Evolutionary conservation across 2,888 invertebrate species (phyloP).

Genomic region (Magallana nippona): DNA sequence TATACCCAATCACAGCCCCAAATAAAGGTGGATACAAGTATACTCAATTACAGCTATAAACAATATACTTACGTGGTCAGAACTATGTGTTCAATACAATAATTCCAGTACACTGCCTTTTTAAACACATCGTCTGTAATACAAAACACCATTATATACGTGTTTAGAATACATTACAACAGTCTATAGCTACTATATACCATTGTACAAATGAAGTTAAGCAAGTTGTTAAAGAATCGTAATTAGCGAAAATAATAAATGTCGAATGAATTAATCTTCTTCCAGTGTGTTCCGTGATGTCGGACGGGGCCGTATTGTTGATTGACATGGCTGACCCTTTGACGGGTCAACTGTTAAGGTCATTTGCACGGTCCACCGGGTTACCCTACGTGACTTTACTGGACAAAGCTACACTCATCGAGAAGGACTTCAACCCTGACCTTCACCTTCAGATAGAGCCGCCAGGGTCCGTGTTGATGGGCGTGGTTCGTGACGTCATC

Average conservation of each 20-base stretch:
- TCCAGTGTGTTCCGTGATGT: constrained; percentile 67
- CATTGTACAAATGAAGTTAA: no score
- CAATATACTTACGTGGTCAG: no score
- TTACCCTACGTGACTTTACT: constrained; percentile 70
- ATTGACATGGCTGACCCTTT: constrained; percentile 70
- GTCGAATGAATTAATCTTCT: neutral
- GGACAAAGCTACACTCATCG: constrained; percentile 59
- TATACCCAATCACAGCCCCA: neutral
- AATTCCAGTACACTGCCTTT: no score
- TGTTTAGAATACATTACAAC: no score
- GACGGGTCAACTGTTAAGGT: constrained; percentile 67
- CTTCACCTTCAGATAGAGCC: constrained; percentile 55
- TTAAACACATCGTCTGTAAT: no score
- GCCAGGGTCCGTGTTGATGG: constrained; percentile 83
- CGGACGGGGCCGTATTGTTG: constrained; percentile 61
- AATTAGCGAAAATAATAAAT: no score
- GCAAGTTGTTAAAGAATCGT: no score
- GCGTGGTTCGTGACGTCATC: constrained; percentile 90
- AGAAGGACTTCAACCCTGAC: constrained; percentile 48
- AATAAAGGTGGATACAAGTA: neutral
- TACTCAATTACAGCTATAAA: neutral
- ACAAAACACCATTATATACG: no score
- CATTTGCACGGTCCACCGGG: constrained; percentile 68
- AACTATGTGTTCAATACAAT: no score
- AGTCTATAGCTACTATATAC: no score